Conservation (phyloP, 64 coral and sea anemone genomes). For the Montipora foliosa region DNA sequence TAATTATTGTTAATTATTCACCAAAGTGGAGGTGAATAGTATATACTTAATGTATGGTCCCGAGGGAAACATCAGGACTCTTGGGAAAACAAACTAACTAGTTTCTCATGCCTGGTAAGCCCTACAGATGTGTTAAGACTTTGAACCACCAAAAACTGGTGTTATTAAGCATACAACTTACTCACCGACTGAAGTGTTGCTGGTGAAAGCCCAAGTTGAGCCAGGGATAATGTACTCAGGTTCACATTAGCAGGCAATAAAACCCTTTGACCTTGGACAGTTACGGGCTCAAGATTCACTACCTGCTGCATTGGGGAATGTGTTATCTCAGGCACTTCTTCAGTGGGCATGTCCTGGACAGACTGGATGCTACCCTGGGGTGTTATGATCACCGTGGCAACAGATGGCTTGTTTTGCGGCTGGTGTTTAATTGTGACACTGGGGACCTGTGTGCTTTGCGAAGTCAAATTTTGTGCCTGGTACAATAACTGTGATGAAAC, state of each 20-base stretch:
- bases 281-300: constrained; percentile 12
- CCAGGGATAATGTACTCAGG: constrained; percentile 34
- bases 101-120: too few relatives aligned
- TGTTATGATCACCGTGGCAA: not conserved
- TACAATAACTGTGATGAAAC: not conserved
- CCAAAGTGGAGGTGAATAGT: too few relatives aligned
- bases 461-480: not conserved
- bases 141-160: too few relatives aligned
- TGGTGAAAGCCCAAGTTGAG: constrained; percentile 37
- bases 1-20: too few relatives aligned
- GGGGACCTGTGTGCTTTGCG: not conserved
- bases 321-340: not conserved
- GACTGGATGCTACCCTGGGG: constrained; percentile 4
- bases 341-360: constrained; percentile 14
- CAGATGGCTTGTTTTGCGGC: not conserved
- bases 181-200: constrained; percentile 28
- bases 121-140: too few relatives aligned
- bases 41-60: too few relatives aligned
- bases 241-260: constrained; percentile 44
- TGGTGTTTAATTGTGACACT: constrained; percentile 24
- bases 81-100: too few relatives aligned
- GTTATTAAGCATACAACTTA: not conserved
- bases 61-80: too few relatives aligned
- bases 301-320: constrained; percentile 1
- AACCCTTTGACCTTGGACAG: constrained; percentile 23